Evolutionary conservation across 1,140 invertebrate species (phyloP).

Genomic region (Ips typographus): DNA sequence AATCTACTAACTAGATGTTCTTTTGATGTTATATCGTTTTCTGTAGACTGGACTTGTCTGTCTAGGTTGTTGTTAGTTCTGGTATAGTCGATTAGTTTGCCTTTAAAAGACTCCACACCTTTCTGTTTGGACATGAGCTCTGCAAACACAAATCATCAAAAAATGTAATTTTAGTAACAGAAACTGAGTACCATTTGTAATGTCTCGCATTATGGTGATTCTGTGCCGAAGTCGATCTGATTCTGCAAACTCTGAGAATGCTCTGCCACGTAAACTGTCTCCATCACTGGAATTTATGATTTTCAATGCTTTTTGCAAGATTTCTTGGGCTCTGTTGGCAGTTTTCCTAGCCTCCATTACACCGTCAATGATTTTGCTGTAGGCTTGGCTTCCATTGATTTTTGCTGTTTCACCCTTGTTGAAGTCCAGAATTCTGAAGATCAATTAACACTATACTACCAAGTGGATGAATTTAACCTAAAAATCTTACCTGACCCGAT

Average conservation of each 20-base stretch:
- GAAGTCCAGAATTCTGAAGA: constrained; percentile 67
- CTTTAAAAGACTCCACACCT: constrained; percentile 40
- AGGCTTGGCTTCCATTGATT: constrained; percentile 77
- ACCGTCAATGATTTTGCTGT: constrained; percentile 74
- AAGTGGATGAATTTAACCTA: neutral
- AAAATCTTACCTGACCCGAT: constrained; percentile 29
- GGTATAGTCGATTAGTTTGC: constrained; percentile 39
- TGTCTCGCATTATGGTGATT: constrained; percentile 40
- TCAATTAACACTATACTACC: neutral
- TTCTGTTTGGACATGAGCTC: constrained; percentile 35
- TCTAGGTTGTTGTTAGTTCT: constrained; percentile 42
- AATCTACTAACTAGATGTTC: constrained; percentile 37
- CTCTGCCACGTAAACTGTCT: constrained; percentile 54
- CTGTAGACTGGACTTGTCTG: constrained; percentile 35
- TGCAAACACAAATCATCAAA: constrained; percentile 13
- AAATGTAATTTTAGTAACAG: too few species aligned
- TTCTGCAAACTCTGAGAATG: constrained; percentile 44
- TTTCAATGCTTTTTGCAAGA: constrained; percentile 61
- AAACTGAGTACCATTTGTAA: constrained; percentile 36
- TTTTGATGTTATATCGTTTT: constrained; percentile 33
- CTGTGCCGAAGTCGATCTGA: constrained; percentile 45
- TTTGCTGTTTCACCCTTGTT: constrained; percentile 67
- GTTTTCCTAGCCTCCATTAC: constrained; percentile 64
- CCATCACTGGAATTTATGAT: constrained; percentile 53
- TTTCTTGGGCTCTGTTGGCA: constrained; percentile 65